Percentiles rank a stretch among this genome's conserved stretches.
Conservation (phyloP, 2,113 vertebrate genomes). For the Strigops habroptila region DNA sequence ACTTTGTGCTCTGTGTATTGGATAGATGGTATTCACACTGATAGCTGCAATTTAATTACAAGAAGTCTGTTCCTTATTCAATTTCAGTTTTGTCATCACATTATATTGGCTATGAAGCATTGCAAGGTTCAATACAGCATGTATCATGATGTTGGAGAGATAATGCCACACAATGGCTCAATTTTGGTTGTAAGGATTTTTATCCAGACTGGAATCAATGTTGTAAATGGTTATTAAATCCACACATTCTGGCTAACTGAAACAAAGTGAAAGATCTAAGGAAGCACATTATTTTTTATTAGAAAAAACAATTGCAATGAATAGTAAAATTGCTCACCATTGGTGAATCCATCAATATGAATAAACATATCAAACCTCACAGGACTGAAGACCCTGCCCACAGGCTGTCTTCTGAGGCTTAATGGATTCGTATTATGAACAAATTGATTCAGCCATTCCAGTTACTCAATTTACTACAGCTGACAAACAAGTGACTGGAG, state of each 20-base stretch:
- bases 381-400: not conserved
- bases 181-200: not conserved
- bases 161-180: slow-evolving; percentile 13
- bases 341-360: not conserved
- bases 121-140: slow-evolving; percentile 4
- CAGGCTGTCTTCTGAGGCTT: slow-evolving; percentile 1
- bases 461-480: slow-evolving; percentile 15
- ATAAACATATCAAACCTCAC: not conserved
- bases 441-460: slow-evolving; percentile 15
- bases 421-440: slow-evolving; percentile 14
- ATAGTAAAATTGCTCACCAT: not conserved
- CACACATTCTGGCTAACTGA: slow-evolving; percentile 27
- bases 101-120: slow-evolving; percentile 42
- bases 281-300: not conserved
- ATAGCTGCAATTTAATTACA: slow-evolving; percentile 66
- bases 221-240: slow-evolving; percentile 33
- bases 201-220: slow-evolving; percentile 44
- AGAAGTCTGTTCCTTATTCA: slow-evolving; percentile 37
- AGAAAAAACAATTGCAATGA: not conserved
- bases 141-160: slow-evolving; percentile 8
- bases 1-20: slow-evolving; percentile 31
- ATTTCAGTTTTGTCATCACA: slow-evolving; percentile 44
- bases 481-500: slow-evolving; percentile 7
- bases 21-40: slow-evolving; percentile 50
- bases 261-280: slow-evolving; percentile 22